Base-by-base conservation (phyloP, 2,888 invertebrate genomes). In the Caenorhabditis imperialis region DNA sequence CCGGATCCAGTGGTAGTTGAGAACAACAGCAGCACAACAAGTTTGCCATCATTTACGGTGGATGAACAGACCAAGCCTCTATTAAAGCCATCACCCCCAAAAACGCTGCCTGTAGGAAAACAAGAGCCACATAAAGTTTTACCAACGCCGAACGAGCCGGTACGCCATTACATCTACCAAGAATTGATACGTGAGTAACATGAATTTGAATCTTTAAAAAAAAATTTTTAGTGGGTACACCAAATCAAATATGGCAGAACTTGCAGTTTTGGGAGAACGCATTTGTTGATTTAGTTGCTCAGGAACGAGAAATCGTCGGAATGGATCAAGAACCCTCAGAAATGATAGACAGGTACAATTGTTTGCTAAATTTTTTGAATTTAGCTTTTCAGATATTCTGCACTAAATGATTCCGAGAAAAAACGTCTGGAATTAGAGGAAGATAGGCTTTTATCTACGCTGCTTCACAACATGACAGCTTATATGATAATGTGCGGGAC, bases 211-310 rank as follows among this genome's bases (percentile, higher is more conserved):
- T 40, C 4, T 18, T 25, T 16, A 47, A 12, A 20, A 22, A 14
- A 38, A 1, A 27, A 7, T 12, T 70, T 83, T 57, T 47, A 79
- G 81, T 79, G 51, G 54, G 76, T 0, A 45, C 57, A 2, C 78
- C 71, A 35, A 83, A 84, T 47, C 81, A 81, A 27, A 72, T 99
- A 30, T 99, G 98, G 98, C 97, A 98, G 89, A 96, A 98, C 91
- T 95, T 96, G 94, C 95, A 96, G 88, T 99, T 99, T 90, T 99
- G 99, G 99, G 99, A 99, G 89, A 98, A 99, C 89, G 94, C 96
- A 0, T 99, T 99, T 88, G 90, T 98, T 62, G 99, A 99, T 90
- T 96, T 98, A 0, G 98, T 99, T 1, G 92, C 92, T 22, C 98
- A 99, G 89, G 99, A 99, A 89, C 91, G 99, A 22, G 99, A 99